These are phyloP conservation scores for Cosmia trapezina DNA, from an alignment of 2,888 invertebrate species.

Conservation along the genomic window DNA sequence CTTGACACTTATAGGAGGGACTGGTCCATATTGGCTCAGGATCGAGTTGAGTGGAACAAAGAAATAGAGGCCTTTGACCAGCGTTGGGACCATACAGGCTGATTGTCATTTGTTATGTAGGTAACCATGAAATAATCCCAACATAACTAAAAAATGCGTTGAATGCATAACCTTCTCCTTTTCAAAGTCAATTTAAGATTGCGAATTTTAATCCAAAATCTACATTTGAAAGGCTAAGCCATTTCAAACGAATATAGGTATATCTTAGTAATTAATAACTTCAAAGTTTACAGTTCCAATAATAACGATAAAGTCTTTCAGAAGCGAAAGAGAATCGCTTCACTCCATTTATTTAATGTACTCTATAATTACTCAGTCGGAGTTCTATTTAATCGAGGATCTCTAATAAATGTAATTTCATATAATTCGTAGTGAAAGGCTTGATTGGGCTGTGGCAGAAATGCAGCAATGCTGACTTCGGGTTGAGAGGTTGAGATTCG, in stretches of 20 bases:
- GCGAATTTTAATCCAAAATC: not conserved
- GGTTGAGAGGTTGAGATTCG: not conserved
- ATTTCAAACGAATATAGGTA: constrained; percentile 9
- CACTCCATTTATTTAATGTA: constrained; percentile 54
- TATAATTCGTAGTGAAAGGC: constrained; percentile 10
- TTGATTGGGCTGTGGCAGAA: not conserved
- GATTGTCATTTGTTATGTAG: not conserved
- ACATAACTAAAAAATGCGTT: not conserved
- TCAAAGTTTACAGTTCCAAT: constrained; percentile 40
- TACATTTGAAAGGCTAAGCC: not conserved
- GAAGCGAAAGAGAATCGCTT: constrained; percentile 32
- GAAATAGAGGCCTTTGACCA: too few relatives aligned
- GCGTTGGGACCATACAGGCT: too few relatives aligned
- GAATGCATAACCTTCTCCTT: not conserved
- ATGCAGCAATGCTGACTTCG: not conserved
- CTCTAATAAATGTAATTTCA: constrained; percentile 51
- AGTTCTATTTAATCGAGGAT: constrained; percentile 36
- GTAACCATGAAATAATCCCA: not conserved
- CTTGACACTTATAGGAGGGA: too few relatives aligned
- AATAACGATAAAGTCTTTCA: constrained; percentile 30
- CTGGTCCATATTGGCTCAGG: too few relatives aligned
- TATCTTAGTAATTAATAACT: constrained; percentile 44
- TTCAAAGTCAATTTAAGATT: not conserved
- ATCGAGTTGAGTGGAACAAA: too few relatives aligned
- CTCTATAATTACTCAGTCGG: constrained; percentile 42